These are phyloP conservation scores for Chelonus insularis DNA, from an alignment of 1,140 invertebrate genomes.

Conservation along the genomic window DNA sequence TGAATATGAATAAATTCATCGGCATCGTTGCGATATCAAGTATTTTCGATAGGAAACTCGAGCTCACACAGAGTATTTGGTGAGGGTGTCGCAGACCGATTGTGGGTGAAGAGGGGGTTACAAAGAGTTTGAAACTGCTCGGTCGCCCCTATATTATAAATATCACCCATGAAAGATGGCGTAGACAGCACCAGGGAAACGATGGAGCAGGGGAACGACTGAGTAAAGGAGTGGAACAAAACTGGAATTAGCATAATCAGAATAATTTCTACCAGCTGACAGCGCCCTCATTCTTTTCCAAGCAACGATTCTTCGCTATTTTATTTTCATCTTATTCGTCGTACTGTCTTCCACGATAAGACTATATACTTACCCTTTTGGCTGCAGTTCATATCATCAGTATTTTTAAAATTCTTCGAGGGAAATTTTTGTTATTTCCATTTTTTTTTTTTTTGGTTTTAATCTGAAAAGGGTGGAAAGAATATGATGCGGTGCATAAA, in stretches of 20 bases:
- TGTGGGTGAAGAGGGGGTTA: constrained; percentile 28
- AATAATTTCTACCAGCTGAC: constrained; percentile 64
- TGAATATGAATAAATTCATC: constrained; percentile 51
- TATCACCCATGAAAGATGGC: constrained; percentile 61
- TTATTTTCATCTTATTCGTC: constrained; percentile 49
- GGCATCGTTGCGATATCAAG: constrained; percentile 32
- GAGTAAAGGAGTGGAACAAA: constrained; percentile 62
- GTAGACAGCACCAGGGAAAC: constrained; percentile 52
- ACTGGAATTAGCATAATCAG: constrained; percentile 64
- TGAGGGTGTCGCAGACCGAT: constrained; percentile 24
- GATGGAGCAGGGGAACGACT: constrained; percentile 38
- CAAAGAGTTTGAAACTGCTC: constrained; percentile 61
- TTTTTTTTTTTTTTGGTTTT: not conserved
- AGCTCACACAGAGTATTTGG: constrained; percentile 24
- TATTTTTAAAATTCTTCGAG: not conserved
- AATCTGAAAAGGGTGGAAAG: not conserved
- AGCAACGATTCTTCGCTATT: constrained; percentile 57
- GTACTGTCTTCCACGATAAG: constrained; percentile 1
- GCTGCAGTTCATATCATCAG: not conserved
- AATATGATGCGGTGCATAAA: too few relatives aligned
- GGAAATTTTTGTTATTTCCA: not conserved
- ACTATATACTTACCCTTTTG: constrained; percentile 3
- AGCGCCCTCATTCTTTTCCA: constrained; percentile 61
- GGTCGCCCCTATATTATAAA: constrained; percentile 61
- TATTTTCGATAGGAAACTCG: constrained; percentile 28